These are phyloP conservation scores for Leptodactylus fuscus DNA, from an alignment of 2,113 vertebrate species.

Conservation along the genomic window DNA sequence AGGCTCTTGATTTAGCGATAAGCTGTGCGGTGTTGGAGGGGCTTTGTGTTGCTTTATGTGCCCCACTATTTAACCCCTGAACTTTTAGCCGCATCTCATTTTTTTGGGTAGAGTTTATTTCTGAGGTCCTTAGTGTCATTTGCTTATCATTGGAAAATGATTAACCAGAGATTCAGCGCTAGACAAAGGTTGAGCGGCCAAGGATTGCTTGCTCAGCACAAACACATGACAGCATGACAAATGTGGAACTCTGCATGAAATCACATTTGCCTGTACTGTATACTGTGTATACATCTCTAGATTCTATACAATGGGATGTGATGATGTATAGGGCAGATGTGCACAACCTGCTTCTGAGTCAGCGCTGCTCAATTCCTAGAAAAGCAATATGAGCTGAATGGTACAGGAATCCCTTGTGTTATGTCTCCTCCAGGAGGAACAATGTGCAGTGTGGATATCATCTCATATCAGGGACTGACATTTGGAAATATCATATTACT, in stretches of 20 bases:
- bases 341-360: background rate
- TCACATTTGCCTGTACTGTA: background rate
- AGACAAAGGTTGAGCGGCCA: slow-evolving; percentile 29
- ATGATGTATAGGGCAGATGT: background rate
- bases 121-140: background rate
- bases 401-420: background rate
- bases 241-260: background rate
- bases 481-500: too few relatives aligned
- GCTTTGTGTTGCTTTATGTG: background rate
- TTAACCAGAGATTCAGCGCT: slow-evolving; percentile 39
- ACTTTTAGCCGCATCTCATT: background rate
- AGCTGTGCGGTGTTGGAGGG: background rate
- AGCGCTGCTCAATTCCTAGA: background rate
- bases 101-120: background rate
- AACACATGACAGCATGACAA: slow-evolving; percentile 20
- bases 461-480: too few relatives aligned
- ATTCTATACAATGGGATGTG: background rate
- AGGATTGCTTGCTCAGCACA: slow-evolving; percentile 32
- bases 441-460: background rate
- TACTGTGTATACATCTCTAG: background rate
- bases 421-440: background rate
- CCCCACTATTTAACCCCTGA: too few relatives aligned
- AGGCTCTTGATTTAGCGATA: background rate
- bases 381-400: background rate
- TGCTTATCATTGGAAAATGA: background rate